Conservation (phyloP, 2,888 invertebrate genomes). For the Mesorhabditis spiculigera region DNA sequence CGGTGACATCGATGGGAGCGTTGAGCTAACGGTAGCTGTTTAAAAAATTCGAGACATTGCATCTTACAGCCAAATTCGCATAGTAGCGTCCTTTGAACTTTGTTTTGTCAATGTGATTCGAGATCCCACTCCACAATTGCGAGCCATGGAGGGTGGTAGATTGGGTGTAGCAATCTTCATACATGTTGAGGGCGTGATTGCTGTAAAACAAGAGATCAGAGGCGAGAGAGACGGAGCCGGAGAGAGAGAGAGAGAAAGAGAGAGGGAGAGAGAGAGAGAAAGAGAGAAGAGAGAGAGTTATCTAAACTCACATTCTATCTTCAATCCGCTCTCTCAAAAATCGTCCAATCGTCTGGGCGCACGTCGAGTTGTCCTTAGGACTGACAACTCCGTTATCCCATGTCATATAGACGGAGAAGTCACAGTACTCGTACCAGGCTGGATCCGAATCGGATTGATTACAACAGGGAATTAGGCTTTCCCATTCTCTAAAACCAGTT, state of each 20-base stretch:
- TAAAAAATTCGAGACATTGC: too few species aligned
- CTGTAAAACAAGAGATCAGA: neutral
- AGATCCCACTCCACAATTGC: neutral
- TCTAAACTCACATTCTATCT: neutral
- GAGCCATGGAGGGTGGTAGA: neutral
- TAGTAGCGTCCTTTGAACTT: neutral
- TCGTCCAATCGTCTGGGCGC: neutral
- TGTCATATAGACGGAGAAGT: slow-evolving; percentile 8
- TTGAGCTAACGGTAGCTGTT: neutral
- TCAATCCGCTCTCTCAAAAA: neutral
- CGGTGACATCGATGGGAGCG: slow-evolving; percentile 10
- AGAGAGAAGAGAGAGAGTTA: neutral
- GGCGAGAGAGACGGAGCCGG: too few species aligned
- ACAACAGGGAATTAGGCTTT: neutral
- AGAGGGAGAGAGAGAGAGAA: neutral
- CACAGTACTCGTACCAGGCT: slow-evolving; percentile 8
- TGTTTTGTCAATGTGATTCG: neutral
- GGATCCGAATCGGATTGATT: neutral
- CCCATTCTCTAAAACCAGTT: neutral
- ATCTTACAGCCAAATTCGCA: neutral
- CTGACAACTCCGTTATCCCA: neutral
- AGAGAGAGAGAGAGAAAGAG: too few species aligned
- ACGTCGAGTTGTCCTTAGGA: neutral
- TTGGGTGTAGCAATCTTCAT: slow-evolving; percentile 12
- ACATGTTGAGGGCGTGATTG: slow-evolving; percentile 9